A percentile compares a stretch with the other conserved stretches of the same genome.
phyloP scores from a whole-genome alignment of 2,113 vertebrate genomes.

The Motacilla alba region DNA sequence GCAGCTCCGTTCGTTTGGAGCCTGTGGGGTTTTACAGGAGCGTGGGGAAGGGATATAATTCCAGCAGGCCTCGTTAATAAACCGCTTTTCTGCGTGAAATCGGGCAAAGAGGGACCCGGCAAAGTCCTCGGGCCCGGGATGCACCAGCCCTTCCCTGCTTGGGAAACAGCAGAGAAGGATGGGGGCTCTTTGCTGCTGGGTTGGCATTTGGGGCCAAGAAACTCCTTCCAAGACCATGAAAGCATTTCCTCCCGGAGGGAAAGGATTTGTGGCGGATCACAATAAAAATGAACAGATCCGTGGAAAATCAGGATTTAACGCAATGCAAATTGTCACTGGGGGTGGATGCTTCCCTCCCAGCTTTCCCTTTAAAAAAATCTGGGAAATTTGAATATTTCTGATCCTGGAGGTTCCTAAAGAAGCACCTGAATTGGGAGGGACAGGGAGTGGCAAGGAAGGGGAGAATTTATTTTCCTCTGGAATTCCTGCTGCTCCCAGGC shows the following conservation, averaged over 20 bases:
- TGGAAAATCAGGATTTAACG: background rate
- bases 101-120: background rate
- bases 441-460: background rate
- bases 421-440: background rate
- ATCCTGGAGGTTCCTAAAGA: background rate
- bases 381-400: background rate
- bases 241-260: background rate
- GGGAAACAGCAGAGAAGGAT: background rate
- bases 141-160: background rate
- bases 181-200: background rate
- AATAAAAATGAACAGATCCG: accelerated
- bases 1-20: background rate
- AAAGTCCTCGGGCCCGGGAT: accelerated
- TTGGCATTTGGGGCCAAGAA: background rate
- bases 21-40: background rate
- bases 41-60: background rate
- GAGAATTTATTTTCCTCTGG: background rate
- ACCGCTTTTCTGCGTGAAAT: background rate
- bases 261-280: background rate
- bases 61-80: background rate
- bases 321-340: background rate
- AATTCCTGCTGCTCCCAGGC: background rate
- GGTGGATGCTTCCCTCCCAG: background rate
- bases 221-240: background rate
- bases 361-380: background rate